Percentiles rank a stretch among this genome's conserved stretches.
Evolutionary conservation across 1,140 invertebrate species (phyloP).

Genomic region (Neuroterus valhalla): DNA sequence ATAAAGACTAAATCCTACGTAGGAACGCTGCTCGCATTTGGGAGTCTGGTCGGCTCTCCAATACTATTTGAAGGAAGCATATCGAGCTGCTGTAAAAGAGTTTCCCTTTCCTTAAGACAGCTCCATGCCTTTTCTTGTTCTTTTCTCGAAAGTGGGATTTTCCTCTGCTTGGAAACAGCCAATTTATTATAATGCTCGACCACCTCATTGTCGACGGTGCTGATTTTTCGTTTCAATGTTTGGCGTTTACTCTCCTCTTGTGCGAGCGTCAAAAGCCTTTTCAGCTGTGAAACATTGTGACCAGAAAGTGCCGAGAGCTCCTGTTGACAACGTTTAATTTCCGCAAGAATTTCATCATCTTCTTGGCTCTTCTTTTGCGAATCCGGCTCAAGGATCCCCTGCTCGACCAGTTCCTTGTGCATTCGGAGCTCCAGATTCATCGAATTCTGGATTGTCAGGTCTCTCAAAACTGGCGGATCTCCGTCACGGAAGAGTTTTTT

Average conservation of each 20-base stretch:
- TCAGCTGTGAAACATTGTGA: constrained; percentile 82
- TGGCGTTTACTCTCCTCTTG: constrained; percentile 81
- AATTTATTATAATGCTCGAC: constrained; percentile 88
- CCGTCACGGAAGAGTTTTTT: constrained; percentile 74
- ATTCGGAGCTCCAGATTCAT: constrained; percentile 87
- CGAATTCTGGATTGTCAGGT: constrained; percentile 77
- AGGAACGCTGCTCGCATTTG: background rate
- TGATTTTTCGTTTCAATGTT: constrained; percentile 82
- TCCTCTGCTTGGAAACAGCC: constrained; percentile 84
- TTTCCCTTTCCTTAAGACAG: constrained; percentile 79
- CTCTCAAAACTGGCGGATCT: constrained; percentile 70
- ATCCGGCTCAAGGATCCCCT: constrained; percentile 86
- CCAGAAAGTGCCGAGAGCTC: constrained; percentile 83
- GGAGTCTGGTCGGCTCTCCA: constrained; percentile 56
- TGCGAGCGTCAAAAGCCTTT: constrained; percentile 77
- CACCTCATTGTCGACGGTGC: constrained; percentile 82
- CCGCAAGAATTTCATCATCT: constrained; percentile 89
- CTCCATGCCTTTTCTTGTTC: constrained; percentile 88
- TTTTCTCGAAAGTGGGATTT: constrained; percentile 85
- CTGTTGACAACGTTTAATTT: constrained; percentile 89
- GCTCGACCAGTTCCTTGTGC: constrained; percentile 90
- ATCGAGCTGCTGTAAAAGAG: constrained; percentile 76
- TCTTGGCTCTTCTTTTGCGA: constrained; percentile 78
- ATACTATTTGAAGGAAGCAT: constrained; percentile 68
- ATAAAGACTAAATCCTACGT: background rate